Evolutionary conservation across 2,888 invertebrate species (phyloP), one percentile per base, ranked within the genome.

Genomic region (Abrostola triplasia): DNA sequence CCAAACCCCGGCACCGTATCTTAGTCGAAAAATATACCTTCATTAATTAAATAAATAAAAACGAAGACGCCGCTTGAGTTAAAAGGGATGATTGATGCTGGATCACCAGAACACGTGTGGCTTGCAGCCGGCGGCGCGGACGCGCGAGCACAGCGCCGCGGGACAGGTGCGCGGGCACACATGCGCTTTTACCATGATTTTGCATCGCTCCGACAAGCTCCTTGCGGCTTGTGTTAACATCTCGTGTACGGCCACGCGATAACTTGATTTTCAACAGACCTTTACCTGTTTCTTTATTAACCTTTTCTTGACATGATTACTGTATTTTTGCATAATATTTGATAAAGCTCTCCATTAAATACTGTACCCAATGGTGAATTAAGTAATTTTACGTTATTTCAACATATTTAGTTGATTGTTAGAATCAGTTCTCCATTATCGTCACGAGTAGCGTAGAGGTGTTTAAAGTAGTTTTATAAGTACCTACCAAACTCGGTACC

Each of bases 151-250:
- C 65, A 63, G 54, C 56, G 68, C 60, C 44, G 36, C 37, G 52
- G 53, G 73, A 65, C 79, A 79, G 81, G 84, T 85, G 85, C 70
- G 41, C 59, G n/a, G 42, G 49, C 67, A 78, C 88, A 84, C 81
- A 86, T 86, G 88, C 80, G 73, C 76, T 73, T 73, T 71, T 76
- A 73, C 81, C 78, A 84, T 79, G 84, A 88, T 89, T 87, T 87
- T 70, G 79, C 81, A 76, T 79, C 68, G 73, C 63, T 60, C 52
- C 73, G 52, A 44, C 61, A 49, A 51, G 60, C 56, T 55, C 53
- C 51, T 52, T 69, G 56, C 56, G 67, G 62, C 67, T 62, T 48
- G 54, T 56, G 56, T 70, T 68, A 68, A 70, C 66, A 73, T 71
- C 61, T 70, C 59, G 49, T 61, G 60, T 65, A 58, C 58, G 55